Conservation (phyloP, 2,797 vertebrate genomes). For the Rachycentron canadum region DNA sequence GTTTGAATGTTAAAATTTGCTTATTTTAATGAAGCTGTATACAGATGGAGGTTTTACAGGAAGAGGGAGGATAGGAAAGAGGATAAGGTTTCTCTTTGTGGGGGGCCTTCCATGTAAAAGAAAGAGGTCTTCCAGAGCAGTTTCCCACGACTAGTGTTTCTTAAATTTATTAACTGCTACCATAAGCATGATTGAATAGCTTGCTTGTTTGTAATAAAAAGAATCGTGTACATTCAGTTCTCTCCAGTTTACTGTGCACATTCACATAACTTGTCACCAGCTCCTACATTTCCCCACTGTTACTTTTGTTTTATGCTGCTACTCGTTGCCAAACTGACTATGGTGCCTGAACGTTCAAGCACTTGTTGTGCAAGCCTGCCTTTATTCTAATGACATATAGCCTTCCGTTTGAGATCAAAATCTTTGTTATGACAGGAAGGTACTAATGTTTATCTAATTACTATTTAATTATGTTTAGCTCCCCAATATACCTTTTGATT, state of each 20-base stretch:
- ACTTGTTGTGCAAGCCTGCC: background rate
- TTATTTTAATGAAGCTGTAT: too few relatives aligned
- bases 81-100: constrained; percentile 44
- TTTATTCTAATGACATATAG: background rate
- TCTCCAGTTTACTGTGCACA: background rate
- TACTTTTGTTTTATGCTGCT: background rate
- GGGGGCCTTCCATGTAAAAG: background rate
- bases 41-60: constrained; percentile 21
- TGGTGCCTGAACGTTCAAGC: background rate
- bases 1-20: background rate
- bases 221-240: background rate
- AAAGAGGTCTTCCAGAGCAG: background rate
- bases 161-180: background rate
- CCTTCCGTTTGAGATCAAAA: background rate
- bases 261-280: background rate
- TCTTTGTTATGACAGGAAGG: background rate
- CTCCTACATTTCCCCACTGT: background rate
- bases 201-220: background rate
- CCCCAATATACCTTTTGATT: background rate
- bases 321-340: background rate
- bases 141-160: constrained; percentile 32
- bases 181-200: background rate
- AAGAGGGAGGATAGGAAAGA: constrained; percentile 41
- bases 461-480: background rate
- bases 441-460: background rate